Percentiles rank a stretch among this genome's conserved stretches.
phyloP scores from a whole-genome alignment of 2,113 vertebrate genomes.

The Varanus komodoensis region DNA sequence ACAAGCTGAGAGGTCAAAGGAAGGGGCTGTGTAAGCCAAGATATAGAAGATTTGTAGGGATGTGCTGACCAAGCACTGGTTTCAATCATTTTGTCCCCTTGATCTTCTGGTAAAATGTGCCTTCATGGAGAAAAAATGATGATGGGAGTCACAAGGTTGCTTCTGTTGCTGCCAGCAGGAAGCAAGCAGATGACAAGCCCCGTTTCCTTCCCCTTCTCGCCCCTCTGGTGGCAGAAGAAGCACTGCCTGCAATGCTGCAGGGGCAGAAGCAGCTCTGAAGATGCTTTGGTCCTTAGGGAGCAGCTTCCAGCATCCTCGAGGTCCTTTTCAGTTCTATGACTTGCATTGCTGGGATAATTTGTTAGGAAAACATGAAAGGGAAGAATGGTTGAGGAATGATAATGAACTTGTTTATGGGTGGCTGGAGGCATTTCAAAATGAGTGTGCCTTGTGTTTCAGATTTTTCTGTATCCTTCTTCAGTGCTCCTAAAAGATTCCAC shows the following conservation, averaged over 20 bases:
- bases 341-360: not conserved
- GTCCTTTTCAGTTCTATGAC: not conserved
- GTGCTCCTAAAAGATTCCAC: constrained; percentile 39
- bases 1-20: too few relatives aligned
- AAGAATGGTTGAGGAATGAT: not conserved
- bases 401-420: not conserved
- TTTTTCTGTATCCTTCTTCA: constrained; percentile 45
- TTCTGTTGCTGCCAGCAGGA: not conserved
- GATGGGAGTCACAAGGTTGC: not conserved
- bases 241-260: not conserved
- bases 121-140: not conserved
- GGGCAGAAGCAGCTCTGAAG: not conserved
- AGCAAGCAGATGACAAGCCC: not conserved
- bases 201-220: too few relatives aligned
- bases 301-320: not conserved
- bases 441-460: constrained; percentile 23
- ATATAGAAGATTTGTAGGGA: not conserved
- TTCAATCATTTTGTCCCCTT: not conserved
- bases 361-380: not conserved
- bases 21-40: not conserved
- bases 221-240: not conserved
- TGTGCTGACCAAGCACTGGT: not conserved
- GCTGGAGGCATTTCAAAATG: not conserved
- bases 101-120: not conserved
- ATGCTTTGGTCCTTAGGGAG: not conserved